These are phyloP conservation scores for Microcebus jonahi DNA, from an alignment of 2,113 vertebrate genomes.

Conservation along the genomic window DNA sequence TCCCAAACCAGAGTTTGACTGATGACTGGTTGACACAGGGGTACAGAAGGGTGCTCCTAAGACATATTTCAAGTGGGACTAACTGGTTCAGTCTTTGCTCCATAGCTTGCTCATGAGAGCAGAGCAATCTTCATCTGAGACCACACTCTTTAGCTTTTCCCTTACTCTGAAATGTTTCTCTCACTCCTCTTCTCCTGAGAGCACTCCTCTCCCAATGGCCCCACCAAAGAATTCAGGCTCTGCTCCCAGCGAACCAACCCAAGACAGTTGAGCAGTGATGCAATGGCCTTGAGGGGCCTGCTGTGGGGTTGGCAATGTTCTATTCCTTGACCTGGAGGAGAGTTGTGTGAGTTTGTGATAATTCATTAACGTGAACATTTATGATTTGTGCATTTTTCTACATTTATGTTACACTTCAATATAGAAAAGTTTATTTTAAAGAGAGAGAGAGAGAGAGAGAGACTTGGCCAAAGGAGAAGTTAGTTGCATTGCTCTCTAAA, in stretches of 20 bases:
- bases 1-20: not conserved
- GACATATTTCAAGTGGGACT: not conserved
- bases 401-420: not conserved
- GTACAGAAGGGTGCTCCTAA: not conserved
- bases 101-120: not conserved
- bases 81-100: not conserved
- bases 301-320: not conserved
- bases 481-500: not conserved
- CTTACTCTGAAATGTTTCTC: not conserved
- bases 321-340: not conserved
- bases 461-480: not conserved
- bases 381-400: not conserved
- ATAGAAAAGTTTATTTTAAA: not conserved
- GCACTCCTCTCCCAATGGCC: fast-evolving
- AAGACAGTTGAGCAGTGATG: not conserved
- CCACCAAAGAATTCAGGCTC: not conserved
- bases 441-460: not conserved
- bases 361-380: not conserved
- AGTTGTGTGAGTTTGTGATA: not conserved
- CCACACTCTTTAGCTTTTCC: not conserved
- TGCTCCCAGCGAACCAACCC: not conserved
- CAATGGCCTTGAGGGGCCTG: not conserved
- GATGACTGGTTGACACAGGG: not conserved
- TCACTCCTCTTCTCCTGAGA: not conserved
- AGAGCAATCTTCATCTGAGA: not conserved